Percentiles rank a stretch among this genome's conserved stretches.
Evolutionary conservation across 2,888 invertebrate genomes (phyloP).

Genomic region (Dolichomitus sp.): DNA sequence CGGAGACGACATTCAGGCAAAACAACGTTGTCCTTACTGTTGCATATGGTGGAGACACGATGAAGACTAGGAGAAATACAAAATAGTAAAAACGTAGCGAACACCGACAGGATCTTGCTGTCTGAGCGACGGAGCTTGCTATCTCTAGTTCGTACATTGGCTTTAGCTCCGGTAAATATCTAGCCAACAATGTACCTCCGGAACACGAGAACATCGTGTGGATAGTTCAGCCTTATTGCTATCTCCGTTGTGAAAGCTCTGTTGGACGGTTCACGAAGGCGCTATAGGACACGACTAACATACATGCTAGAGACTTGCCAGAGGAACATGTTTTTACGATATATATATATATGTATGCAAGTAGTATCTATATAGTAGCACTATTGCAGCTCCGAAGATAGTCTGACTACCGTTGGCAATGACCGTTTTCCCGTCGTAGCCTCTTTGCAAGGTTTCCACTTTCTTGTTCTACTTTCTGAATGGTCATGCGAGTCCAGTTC

Average conservation of each 20-base stretch:
- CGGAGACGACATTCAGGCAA: not conserved
- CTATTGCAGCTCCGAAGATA: slow-evolving; percentile 17
- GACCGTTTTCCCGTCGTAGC: not conserved
- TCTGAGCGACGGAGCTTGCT: slow-evolving; percentile 19
- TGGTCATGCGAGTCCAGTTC: not conserved
- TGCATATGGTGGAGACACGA: slow-evolving; percentile 9
- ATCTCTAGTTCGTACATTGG: slow-evolving; percentile 18
- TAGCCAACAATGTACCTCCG: slow-evolving; percentile 47
- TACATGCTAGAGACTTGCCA: slow-evolving; percentile 22
- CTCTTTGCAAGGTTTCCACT: not conserved
- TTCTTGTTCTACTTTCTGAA: not conserved
- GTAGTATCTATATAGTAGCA: slow-evolving; percentile 22
- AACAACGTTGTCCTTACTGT: slow-evolving; percentile 26
- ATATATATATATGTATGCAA: not conserved
- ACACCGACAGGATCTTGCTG: slow-evolving; percentile 17
- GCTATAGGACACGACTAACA: slow-evolving; percentile 42
- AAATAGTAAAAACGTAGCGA: slow-evolving; percentile 9
- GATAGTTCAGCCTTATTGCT: slow-evolving; percentile 55
- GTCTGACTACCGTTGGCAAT: slow-evolving; percentile 9
- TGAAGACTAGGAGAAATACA: slow-evolving; percentile 30
- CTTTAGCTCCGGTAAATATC: slow-evolving; percentile 43
- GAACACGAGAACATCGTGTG: slow-evolving; percentile 47
- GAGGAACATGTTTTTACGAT: not conserved
- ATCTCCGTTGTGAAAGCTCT: slow-evolving; percentile 26
- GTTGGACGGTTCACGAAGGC: slow-evolving; percentile 9